Percentiles rank a stretch among this genome's conserved stretches.
These are phyloP conservation scores for Rhyacichthys aspro DNA, from an alignment of 2,797 vertebrate species.

Conservation along the genomic window DNA sequence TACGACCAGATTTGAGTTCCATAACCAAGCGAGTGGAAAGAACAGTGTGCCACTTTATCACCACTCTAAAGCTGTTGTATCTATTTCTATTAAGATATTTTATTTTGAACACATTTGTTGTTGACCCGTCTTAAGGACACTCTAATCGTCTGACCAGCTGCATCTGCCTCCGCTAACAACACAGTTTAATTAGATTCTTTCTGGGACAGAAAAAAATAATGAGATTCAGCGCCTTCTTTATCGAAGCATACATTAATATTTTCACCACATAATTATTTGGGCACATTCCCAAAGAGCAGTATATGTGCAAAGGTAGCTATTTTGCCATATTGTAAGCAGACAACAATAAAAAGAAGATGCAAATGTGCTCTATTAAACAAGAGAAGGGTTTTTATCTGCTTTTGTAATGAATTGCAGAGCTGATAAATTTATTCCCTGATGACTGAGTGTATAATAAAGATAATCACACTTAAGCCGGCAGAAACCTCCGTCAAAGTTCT, in stretches of 20 bases:
- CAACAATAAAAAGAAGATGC: background rate
- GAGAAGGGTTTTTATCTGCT: conserved; percentile 28
- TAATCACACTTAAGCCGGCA: conserved; percentile 61
- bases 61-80: no score
- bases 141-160: background rate
- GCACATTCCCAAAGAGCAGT: conserved; percentile 1
- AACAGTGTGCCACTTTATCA: no score
- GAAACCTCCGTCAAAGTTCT: conserved; percentile 53
- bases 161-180: conserved; percentile 15
- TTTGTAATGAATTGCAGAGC: conserved; percentile 26
- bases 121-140: conserved; percentile 13
- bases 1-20: no score
- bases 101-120: conserved; percentile 5
- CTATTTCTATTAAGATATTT: no score
- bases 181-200: conserved; percentile 26
- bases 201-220: background rate
- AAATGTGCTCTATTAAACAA: conserved; percentile 4
- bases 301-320: conserved; percentile 1
- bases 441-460: conserved; percentile 51
- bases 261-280: conserved; percentile 1
- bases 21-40: no score
- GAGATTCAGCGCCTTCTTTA: background rate
- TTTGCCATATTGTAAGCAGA: background rate
- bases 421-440: conserved; percentile 40
- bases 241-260: conserved; percentile 15